Evolutionary conservation across 2,113 vertebrate genomes (phyloP).

Genomic region (Chionomys nivalis): DNA sequence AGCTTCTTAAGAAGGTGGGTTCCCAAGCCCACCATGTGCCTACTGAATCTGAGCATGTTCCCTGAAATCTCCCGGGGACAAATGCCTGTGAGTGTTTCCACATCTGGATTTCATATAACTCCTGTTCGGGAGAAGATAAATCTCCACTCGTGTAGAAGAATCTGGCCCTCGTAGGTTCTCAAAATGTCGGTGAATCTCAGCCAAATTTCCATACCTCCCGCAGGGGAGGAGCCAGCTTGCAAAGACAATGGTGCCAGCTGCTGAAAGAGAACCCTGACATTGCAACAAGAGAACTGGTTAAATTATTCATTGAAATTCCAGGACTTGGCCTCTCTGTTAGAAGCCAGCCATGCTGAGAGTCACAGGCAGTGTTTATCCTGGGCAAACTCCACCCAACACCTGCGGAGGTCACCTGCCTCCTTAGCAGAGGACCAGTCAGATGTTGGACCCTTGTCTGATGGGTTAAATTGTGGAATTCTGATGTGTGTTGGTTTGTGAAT

Average conservation of each 20-base stretch:
- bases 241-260: constrained; percentile 77
- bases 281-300: constrained; percentile 84
- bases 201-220: constrained; percentile 81
- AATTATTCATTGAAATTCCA: constrained; percentile 93
- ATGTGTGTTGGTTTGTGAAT: background rate
- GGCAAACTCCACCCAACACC: background rate
- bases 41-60: background rate
- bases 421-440: background rate
- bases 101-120: constrained; percentile 71
- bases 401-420: background rate
- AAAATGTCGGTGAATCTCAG: constrained; percentile 77
- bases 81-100: background rate
- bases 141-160: constrained; percentile 65
- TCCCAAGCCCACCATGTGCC: background rate
- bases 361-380: background rate
- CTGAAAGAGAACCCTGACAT: constrained; percentile 85
- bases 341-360: constrained; percentile 59
- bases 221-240: constrained; percentile 32
- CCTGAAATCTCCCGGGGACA: background rate
- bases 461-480: background rate
- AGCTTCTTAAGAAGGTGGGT: background rate
- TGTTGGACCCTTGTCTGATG: background rate
- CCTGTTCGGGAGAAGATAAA: constrained; percentile 55
- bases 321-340: constrained; percentile 79
- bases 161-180: constrained; percentile 59